Conservation (phyloP, 2,888 invertebrate genomes). For the Electrophaes corylata region DNA sequence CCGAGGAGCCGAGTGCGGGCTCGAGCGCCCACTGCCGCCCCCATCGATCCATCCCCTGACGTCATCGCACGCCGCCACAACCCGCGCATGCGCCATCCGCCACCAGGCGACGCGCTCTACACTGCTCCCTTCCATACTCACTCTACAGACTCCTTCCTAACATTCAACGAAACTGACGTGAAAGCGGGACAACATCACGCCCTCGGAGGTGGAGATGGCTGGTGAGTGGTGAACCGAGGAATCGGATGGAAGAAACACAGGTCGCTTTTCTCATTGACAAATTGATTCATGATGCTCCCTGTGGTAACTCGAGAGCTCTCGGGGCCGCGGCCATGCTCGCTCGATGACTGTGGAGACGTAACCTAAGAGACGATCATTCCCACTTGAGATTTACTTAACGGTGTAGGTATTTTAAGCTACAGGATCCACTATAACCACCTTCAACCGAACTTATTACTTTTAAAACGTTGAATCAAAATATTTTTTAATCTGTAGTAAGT, state of each 20-base stretch:
- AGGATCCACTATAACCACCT: no score
- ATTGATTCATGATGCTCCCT: slow-evolving; percentile 62
- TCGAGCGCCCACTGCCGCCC: slow-evolving; percentile 36
- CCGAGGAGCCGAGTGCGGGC: slow-evolving; percentile 54
- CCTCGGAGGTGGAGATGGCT: slow-evolving; percentile 5
- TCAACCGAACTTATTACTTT: no score
- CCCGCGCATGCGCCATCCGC: slow-evolving; percentile 54
- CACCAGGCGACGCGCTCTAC: slow-evolving; percentile 39
- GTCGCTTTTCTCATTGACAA: slow-evolving; percentile 65
- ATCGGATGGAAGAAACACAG: slow-evolving; percentile 13
- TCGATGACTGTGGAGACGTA: background rate
- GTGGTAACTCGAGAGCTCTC: slow-evolving; percentile 4
- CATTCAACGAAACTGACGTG: slow-evolving; percentile 24
- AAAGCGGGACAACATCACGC: slow-evolving; percentile 2
- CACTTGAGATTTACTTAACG: no score
- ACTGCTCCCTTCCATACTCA: slow-evolving; percentile 36
- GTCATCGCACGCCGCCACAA: slow-evolving; percentile 62
- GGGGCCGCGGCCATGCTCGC: slow-evolving; percentile 9
- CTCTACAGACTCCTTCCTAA: background rate
- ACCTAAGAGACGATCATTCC: no score
- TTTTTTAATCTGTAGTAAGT: slow-evolving; percentile 1
- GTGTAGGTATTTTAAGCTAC: no score
- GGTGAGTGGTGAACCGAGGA: slow-evolving; percentile 6
- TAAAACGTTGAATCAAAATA: background rate
- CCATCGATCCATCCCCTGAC: slow-evolving; percentile 74